Percentiles rank a stretch among this genome's conserved stretches.
These are phyloP conservation scores for Calidris pygmaea DNA, from an alignment of 2,113 vertebrate species.

Conservation along the genomic window DNA sequence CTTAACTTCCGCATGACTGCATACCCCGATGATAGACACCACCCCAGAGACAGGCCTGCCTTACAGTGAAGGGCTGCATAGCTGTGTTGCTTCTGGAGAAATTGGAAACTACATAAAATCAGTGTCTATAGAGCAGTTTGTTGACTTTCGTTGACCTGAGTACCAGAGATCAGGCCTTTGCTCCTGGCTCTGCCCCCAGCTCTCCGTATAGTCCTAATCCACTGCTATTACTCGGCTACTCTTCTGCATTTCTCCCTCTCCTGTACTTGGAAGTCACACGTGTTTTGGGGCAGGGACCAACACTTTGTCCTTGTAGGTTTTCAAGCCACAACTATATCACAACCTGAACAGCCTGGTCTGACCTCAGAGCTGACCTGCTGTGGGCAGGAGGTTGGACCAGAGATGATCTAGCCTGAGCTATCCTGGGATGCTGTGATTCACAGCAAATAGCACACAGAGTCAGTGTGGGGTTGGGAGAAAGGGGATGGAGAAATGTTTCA, in stretches of 20 bases:
- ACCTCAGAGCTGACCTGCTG: neutral
- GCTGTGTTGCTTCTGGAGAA: neutral
- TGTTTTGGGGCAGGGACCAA: neutral
- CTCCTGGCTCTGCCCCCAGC: neutral
- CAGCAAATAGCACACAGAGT: neutral
- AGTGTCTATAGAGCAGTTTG: neutral
- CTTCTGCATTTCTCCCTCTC: neutral
- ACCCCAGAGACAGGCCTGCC: neutral
- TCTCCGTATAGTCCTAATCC: fast-evolving
- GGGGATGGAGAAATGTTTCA: neutral
- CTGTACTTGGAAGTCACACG: neutral
- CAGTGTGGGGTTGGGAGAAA: neutral
- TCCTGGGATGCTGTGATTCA: neutral
- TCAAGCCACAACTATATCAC: neutral
- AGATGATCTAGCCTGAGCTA: neutral
- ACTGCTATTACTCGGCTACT: neutral
- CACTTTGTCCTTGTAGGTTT: neutral
- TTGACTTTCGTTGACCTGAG: neutral
- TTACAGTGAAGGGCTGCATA: neutral
- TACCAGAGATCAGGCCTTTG: neutral
- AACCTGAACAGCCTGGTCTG: neutral
- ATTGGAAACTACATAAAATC: neutral
- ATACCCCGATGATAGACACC: neutral
- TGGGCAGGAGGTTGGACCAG: neutral
- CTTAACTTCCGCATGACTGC: neutral